These are phyloP conservation scores for Mystacornis crossleyi DNA, from an alignment of 2,113 vertebrate genomes.

Conservation along the genomic window DNA sequence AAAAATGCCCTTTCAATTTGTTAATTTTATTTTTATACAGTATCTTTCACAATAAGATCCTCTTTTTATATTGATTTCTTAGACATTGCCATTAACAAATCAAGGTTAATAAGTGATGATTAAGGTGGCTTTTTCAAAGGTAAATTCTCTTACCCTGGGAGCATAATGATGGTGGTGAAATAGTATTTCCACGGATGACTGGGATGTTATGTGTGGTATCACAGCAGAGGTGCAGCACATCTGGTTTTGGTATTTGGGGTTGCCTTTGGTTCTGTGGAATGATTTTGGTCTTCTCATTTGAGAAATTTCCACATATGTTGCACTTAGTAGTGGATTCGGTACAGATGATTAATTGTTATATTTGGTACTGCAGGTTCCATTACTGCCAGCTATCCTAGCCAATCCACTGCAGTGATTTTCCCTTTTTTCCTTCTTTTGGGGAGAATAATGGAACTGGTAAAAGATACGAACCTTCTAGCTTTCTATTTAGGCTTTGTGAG, in stretches of 20 bases:
- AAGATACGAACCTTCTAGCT: background rate
- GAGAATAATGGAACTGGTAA: background rate
- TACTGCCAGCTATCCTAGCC: background rate
- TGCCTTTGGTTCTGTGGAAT: background rate
- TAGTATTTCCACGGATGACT: background rate
- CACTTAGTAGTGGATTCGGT: background rate
- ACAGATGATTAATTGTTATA: background rate
- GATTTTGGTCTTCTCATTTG: background rate
- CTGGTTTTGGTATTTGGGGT: background rate
- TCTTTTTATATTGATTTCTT: background rate
- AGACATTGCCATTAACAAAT: background rate
- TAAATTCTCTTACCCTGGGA: background rate
- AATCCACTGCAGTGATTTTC: background rate
- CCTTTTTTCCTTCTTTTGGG: background rate
- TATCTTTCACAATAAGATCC: background rate
- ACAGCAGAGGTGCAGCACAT: background rate
- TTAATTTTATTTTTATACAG: background rate
- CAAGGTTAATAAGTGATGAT: background rate
- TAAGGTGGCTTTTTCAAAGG: background rate
- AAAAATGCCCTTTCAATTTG: background rate
- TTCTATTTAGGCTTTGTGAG: background rate
- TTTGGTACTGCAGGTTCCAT: background rate
- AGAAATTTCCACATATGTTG: background rate
- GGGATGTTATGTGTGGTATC: rapidly evolving
- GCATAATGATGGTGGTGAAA: background rate